A percentile compares a stretch with the other conserved stretches of the same genome.
These are phyloP conservation scores for Paraplagusia blochii DNA, from an alignment of 2,113 vertebrate species.

Conservation along the genomic window DNA sequence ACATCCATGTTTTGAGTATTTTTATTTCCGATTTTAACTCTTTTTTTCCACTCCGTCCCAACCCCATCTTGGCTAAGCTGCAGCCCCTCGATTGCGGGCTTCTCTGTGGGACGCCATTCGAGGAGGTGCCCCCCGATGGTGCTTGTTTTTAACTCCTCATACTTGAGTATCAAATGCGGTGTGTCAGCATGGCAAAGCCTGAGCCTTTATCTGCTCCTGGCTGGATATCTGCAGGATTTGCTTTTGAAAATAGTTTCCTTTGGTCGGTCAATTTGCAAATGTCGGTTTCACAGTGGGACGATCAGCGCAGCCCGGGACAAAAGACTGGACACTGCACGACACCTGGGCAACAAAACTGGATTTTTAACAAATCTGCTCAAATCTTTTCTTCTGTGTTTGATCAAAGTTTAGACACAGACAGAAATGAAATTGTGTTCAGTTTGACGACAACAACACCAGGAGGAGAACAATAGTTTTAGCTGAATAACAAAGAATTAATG, in stretches of 20 bases:
- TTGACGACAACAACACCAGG: no score
- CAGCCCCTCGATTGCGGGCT: conserved; percentile 61
- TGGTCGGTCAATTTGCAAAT: conserved; percentile 33
- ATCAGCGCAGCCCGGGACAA: background rate
- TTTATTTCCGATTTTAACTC: conserved; percentile 33
- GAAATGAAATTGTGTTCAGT: no score
- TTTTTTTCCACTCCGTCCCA: conserved; percentile 25
- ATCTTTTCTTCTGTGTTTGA: no score
- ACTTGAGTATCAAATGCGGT: conserved; percentile 84
- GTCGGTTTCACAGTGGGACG: conserved; percentile 8
- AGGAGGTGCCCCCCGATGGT: conserved; percentile 85
- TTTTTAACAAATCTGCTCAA: no score
- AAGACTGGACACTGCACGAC: conserved; percentile 13
- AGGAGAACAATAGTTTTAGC: no score
- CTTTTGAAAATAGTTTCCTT: conserved; percentile 32
- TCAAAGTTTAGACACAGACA: no score
- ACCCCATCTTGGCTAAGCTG: conserved; percentile 52
- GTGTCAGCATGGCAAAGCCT: conserved; percentile 69
- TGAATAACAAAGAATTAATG: no score
- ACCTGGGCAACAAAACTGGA: background rate
- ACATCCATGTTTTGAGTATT: conserved; percentile 40
- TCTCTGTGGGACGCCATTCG: conserved; percentile 91
- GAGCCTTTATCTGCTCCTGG: conserved; percentile 48
- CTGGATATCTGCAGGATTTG: conserved; percentile 41
- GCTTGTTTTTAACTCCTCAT: conserved; percentile 90